Conservation (phyloP, 2,797 vertebrate species). For the Pogonophryne albipinna region DNA sequence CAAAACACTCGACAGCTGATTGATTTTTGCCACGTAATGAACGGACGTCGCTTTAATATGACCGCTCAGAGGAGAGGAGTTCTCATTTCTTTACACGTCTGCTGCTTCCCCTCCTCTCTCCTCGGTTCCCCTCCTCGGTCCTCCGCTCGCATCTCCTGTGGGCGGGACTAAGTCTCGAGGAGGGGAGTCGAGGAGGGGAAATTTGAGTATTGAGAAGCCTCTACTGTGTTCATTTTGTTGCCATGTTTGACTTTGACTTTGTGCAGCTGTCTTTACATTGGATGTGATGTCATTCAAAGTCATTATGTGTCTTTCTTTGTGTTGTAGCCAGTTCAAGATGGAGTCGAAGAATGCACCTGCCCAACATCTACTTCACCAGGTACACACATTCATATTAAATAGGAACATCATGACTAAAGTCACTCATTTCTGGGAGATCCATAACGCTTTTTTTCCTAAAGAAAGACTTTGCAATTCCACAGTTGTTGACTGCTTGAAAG, state of each 20-base stretch:
- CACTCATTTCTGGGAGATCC: neutral
- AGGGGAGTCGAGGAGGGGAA: too few relatives aligned
- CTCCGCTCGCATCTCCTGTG: too few relatives aligned
- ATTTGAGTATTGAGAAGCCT: too few relatives aligned
- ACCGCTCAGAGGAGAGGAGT: too few relatives aligned
- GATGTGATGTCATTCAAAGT: neutral
- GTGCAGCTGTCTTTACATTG: neutral
- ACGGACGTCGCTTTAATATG: too few relatives aligned
- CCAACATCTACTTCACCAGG: constrained; percentile 80
- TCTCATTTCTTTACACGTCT: too few relatives aligned
- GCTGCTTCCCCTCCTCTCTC: too few relatives aligned
- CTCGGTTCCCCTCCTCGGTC: too few relatives aligned
- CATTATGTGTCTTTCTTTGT: constrained; percentile 29
- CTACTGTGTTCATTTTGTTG: neutral
- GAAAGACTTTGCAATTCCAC: neutral
- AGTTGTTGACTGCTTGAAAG: neutral
- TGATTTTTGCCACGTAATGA: too few relatives aligned
- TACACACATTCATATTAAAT: constrained; percentile 38
- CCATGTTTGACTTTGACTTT: neutral
- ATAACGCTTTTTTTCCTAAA: neutral
- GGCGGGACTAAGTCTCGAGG: too few relatives aligned
- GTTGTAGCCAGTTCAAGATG: constrained; percentile 85
- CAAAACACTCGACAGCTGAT: too few relatives aligned
- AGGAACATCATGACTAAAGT: neutral
- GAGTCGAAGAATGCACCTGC: constrained; percentile 74